phyloP scores from a whole-genome alignment of 2,888 invertebrate genomes.

The Branchellion lobata region DNA sequence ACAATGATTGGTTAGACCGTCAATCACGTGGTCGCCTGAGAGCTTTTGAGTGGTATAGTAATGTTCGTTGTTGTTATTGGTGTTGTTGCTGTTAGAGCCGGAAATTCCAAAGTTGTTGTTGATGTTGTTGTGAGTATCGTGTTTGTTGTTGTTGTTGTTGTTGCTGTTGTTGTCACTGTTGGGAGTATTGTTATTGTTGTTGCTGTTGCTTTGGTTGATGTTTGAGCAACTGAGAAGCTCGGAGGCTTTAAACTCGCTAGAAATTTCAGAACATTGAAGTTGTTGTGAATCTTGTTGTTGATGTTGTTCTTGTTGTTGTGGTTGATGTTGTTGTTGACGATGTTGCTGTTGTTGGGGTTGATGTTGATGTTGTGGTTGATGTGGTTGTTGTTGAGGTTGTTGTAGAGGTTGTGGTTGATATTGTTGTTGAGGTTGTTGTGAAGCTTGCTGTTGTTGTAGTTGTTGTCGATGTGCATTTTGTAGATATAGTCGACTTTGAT shows the following conservation, averaged over 20 bases:
- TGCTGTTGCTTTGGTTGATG: not conserved
- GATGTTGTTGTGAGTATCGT: not conserved
- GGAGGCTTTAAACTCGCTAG: no score
- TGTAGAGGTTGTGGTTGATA: not conserved
- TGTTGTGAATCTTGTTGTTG: slow-evolving; percentile 12
- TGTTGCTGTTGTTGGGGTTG: slow-evolving; percentile 11
- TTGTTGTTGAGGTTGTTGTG: slow-evolving; percentile 2
- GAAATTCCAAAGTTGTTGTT: not conserved
- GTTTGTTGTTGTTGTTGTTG: not conserved
- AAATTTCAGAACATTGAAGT: not conserved
- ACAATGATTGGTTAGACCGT: not conserved
- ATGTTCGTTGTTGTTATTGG: not conserved
- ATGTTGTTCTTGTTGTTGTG: not conserved
- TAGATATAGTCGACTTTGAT: not conserved
- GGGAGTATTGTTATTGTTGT: not conserved
- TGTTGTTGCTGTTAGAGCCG: not conserved
- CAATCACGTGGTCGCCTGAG: not conserved
- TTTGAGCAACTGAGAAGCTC: no score
- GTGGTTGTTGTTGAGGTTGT: not conserved
- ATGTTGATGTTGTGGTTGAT: not conserved
- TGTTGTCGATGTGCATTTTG: not conserved
- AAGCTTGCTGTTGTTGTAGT: not conserved
- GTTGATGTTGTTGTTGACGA: not conserved
- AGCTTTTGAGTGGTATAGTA: not conserved
- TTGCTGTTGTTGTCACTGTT: not conserved